A percentile compares a stretch with the other conserved stretches of the same genome.
Evolutionary conservation across 2,113 vertebrate species (phyloP).

Genomic region (Herpetotheres cachinnans): DNA sequence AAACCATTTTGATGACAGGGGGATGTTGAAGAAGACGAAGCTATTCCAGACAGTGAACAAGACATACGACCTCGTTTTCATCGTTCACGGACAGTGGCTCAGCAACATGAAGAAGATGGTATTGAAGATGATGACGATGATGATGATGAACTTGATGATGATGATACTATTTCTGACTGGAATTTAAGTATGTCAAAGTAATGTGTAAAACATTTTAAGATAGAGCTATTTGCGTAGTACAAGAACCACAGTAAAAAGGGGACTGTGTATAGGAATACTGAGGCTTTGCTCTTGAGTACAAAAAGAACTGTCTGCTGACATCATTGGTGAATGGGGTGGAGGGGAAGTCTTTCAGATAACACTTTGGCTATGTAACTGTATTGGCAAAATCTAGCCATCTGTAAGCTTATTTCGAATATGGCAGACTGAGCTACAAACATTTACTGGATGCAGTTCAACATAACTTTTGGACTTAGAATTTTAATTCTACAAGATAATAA

Average conservation of each 20-base stretch:
- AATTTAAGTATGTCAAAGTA: conserved; percentile 86
- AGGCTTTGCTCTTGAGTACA: not conserved
- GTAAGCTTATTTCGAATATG: not conserved
- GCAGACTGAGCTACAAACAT: not conserved
- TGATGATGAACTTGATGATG: conserved; percentile 89
- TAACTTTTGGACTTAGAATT: not conserved
- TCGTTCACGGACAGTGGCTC: conserved; percentile 91
- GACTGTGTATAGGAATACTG: not conserved
- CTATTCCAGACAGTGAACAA: conserved; percentile 94
- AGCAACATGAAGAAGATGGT: conserved; percentile 91
- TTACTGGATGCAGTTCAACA: not conserved
- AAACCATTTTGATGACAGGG: conserved; percentile 73
- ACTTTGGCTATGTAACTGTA: not conserved
- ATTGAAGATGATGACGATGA: conserved; percentile 90
- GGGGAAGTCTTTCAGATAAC: not conserved
- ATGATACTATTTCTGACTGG: conserved; percentile 97
- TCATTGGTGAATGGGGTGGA: not conserved
- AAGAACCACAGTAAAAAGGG: not conserved
- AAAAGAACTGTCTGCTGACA: not conserved
- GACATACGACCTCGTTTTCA: conserved; percentile 96
- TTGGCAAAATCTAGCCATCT: not conserved
- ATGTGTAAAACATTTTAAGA: not conserved
- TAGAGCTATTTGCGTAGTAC: not conserved
- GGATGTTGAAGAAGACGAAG: conserved; percentile 94
- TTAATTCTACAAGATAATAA: not conserved